phyloP scores from a whole-genome alignment of 23 tunicate genomes.

The Ascidia mentula region DNA sequence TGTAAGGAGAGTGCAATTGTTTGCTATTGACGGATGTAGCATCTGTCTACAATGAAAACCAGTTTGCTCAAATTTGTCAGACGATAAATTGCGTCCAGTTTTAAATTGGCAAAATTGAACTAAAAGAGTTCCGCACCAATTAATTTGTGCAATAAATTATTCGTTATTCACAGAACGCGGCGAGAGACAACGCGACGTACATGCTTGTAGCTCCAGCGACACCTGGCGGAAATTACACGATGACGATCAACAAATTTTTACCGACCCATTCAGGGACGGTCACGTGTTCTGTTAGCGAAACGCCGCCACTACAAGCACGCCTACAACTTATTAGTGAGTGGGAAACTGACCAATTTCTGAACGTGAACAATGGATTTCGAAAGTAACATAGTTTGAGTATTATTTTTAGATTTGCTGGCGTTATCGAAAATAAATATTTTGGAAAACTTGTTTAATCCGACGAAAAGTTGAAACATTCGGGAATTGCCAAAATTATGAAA shows the following conservation, averaged over 20 bases:
- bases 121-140: background rate
- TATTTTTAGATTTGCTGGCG: no score
- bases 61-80: background rate
- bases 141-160: background rate
- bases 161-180: background rate
- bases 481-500: no score
- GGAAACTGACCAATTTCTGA: no score
- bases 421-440: no score
- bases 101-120: background rate
- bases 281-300: background rate
- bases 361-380: no score
- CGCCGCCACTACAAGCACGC: constrained; percentile 2
- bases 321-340: background rate
- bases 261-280: background rate
- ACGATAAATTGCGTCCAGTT: background rate
- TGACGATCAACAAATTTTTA: background rate
- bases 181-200: background rate
- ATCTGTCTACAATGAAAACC: background rate
- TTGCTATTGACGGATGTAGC: background rate
- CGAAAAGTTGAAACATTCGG: no score
- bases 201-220: background rate
- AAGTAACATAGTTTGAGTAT: no score
- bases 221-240: background rate
- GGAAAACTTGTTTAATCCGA: no score
- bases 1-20: background rate